Evolutionary conservation across 2,797 vertebrate species (phyloP).

Genomic region (Rallus crepitans): DNA sequence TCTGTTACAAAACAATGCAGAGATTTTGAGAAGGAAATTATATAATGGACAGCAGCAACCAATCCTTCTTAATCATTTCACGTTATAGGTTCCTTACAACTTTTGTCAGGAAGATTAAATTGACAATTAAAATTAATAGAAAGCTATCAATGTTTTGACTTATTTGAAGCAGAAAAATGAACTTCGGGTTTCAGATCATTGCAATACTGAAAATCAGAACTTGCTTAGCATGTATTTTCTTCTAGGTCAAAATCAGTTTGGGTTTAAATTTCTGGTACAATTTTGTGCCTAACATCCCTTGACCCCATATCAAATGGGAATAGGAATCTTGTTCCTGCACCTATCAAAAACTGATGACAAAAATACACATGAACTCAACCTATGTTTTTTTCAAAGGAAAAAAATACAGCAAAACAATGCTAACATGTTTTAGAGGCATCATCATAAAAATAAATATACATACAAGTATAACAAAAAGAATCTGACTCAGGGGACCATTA

Average conservation of each 20-base stretch:
- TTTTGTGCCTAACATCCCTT: neutral
- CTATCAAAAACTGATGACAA: neutral
- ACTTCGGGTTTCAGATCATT: neutral
- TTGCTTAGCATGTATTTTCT: neutral
- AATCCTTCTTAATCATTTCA: neutral
- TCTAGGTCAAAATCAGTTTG: neutral
- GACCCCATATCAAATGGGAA: neutral
- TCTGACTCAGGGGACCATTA: neutral
- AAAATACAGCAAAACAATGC: neutral
- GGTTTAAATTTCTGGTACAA: neutral
- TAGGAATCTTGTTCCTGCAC: neutral
- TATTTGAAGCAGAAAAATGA: neutral
- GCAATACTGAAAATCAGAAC: neutral
- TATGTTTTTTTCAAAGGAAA: neutral
- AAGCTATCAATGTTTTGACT: neutral
- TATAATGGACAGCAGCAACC: neutral
- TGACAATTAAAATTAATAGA: neutral
- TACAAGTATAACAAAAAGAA: neutral
- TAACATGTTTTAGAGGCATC: neutral
- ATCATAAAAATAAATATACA: neutral
- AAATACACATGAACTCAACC: neutral
- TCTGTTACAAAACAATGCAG: neutral
- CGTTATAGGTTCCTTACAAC: neutral
- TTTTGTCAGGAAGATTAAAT: neutral
- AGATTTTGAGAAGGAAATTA: neutral